Percentiles rank a stretch among this genome's conserved stretches.
These are phyloP conservation scores for Callimorpha dominula DNA, from an alignment of 2,888 invertebrate genomes.

Conservation along the genomic window DNA sequence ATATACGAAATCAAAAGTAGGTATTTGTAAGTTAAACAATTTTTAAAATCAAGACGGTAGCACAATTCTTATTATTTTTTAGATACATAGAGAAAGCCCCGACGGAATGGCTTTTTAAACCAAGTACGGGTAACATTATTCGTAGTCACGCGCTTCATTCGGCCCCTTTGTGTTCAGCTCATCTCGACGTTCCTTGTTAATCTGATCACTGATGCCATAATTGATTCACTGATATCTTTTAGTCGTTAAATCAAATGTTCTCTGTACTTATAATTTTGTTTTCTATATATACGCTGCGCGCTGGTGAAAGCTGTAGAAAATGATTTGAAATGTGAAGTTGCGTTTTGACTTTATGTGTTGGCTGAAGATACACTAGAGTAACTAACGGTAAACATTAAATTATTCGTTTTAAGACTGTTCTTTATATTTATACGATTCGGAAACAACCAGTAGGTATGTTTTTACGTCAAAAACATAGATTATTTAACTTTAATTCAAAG, in stretches of 20 bases:
- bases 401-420: not conserved
- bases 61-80: slow-evolving; percentile 16
- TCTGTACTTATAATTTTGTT: slow-evolving; percentile 34
- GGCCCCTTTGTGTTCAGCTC: slow-evolving; percentile 72
- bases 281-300: slow-evolving; percentile 36
- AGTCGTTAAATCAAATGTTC: slow-evolving; percentile 50
- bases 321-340: slow-evolving; percentile 8
- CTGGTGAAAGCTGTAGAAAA: slow-evolving; percentile 13
- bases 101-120: slow-evolving; percentile 38
- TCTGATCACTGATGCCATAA: slow-evolving; percentile 72
- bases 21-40: not conserved
- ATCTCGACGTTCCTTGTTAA: slow-evolving; percentile 71
- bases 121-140: slow-evolving; percentile 65
- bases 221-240: slow-evolving; percentile 58
- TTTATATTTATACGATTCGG: not conserved
- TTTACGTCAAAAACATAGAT: not conserved
- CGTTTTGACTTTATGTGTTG: slow-evolving; percentile 1
- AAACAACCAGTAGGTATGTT: not conserved
- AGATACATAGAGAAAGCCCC: slow-evolving; percentile 20
- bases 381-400: not conserved
- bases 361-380: not conserved
- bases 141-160: slow-evolving; percentile 72
- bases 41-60: slow-evolving; percentile 17
- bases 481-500: not conserved
- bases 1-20: too few species aligned